phyloP scores from a whole-genome alignment of 2,797 vertebrate genomes.

The Malacoctenus gilli region DNA sequence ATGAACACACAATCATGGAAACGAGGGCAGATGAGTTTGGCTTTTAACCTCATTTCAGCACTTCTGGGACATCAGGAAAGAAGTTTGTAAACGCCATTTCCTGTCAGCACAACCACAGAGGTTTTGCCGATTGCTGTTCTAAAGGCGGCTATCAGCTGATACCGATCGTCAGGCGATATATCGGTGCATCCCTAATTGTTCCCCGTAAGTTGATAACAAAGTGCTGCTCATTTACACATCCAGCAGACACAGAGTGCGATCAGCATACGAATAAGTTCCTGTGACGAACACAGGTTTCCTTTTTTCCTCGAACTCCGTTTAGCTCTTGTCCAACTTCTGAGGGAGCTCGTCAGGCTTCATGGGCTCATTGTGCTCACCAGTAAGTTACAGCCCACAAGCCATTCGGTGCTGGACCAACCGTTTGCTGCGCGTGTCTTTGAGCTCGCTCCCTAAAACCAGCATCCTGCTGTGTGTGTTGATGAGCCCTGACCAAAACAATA shows the following conservation, averaged over 20 bases:
- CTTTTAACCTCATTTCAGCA: no score
- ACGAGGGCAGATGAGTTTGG: no score
- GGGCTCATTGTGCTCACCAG: not conserved
- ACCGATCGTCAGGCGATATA: no score
- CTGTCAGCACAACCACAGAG: no score
- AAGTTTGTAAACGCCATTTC: no score
- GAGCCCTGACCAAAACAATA: constrained; percentile 9
- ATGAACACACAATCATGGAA: no score
- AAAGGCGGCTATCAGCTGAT: no score
- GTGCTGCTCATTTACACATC: not conserved
- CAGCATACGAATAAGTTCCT: not conserved
- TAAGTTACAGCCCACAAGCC: not conserved
- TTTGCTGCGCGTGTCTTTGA: constrained; percentile 3
- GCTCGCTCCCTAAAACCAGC: constrained; percentile 2
- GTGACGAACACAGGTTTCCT: not conserved
- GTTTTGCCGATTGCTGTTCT: no score
- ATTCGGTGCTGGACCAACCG: not conserved
- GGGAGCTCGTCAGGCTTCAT: not conserved
- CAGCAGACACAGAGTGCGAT: no score
- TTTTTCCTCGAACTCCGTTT: not conserved
- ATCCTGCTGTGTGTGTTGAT: not conserved
- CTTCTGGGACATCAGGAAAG: no score
- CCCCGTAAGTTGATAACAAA: not conserved
- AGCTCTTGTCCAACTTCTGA: not conserved
- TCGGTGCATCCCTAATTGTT: not conserved